phyloP scores from a whole-genome alignment of 2,888 invertebrate genomes.

The Cenopis cana region DNA sequence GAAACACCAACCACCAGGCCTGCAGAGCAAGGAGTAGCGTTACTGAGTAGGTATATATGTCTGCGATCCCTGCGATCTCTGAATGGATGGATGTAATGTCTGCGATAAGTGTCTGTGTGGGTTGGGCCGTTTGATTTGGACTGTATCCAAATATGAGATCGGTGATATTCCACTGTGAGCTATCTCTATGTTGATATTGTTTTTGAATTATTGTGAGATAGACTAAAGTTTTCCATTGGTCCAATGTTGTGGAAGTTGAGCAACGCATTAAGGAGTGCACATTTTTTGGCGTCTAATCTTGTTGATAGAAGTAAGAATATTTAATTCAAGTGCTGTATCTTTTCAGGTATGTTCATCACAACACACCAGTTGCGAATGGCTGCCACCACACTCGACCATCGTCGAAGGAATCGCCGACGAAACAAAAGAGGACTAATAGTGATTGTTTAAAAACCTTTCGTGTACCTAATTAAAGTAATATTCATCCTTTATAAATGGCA shows the following conservation, averaged over 20 bases:
- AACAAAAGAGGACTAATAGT: conserved; percentile 50
- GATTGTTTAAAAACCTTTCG: background rate
- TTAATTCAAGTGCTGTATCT: background rate
- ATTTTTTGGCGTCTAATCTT: background rate
- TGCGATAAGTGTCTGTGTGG: no score
- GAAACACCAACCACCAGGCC: no score
- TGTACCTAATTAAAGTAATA: background rate
- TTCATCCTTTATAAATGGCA: background rate
- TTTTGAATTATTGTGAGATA: no score
- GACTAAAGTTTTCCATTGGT: no score
- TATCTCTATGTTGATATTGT: no score
- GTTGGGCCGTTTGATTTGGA: no score
- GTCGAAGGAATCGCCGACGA: conserved; percentile 57
- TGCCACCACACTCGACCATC: conserved; percentile 86
- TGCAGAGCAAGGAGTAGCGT: no score
- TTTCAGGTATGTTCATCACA: conserved; percentile 67
- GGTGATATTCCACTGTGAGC: no score
- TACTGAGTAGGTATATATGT: no score
- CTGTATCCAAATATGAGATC: no score
- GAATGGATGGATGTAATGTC: no score
- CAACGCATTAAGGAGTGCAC: background rate
- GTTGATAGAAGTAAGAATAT: background rate
- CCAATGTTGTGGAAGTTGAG: background rate
- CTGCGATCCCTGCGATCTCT: no score
- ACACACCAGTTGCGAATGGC: conserved; percentile 78